Base-by-base conservation (phyloP, 2,797 vertebrate genomes). In the Synanceia verrucosa region DNA sequence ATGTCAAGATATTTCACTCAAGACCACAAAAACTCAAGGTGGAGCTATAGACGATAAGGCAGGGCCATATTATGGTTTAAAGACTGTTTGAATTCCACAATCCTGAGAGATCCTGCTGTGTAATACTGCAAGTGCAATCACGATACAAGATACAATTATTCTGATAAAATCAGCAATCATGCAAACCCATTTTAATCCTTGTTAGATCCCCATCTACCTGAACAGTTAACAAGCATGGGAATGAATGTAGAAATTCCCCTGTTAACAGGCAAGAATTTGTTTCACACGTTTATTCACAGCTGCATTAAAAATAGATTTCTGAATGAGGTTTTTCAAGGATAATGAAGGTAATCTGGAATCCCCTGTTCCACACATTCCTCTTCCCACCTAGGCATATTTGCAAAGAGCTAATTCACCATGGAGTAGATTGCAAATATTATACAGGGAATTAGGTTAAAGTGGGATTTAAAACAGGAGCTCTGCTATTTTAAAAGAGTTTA, bases 321-420 rank as follows among this genome's bases (percentile, higher is more conserved):
- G 74, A 85, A 87, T 70, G 59, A 69, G 76, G 21, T 62, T 77
- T 65, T 77, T 64, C 50, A 63, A 64, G 66, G 67, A 82, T 82
- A 75, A 87, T 79, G 67, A 86, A 83, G 79, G 63, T 78, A 86
- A 86, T 80, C 39, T 56, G 34, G 41, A 47, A 67, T 52, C 57
- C 71, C 53, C 62, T 36, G 59, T 72, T 64, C 44, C 73, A 56
- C 7, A 56, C 24, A 24, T 66, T 70, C 63, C 19, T 62, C 70
- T 73, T 71, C 72, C 53, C 56, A 70, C 69, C 63, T 65, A 24
- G 55, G 60, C 53, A 55, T 70, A 69, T 78, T 75, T 75, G 69
- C 72, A 75, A 52, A 61, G 59, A 76, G 63, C 44, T 79, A 80
- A 82, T 84, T 76, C 70, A 55, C 64, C 50, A 24, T 47, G 34